These are phyloP conservation scores for Peromyscus californicus DNA, from an alignment of 2,113 vertebrate species.

Conservation along the genomic window DNA sequence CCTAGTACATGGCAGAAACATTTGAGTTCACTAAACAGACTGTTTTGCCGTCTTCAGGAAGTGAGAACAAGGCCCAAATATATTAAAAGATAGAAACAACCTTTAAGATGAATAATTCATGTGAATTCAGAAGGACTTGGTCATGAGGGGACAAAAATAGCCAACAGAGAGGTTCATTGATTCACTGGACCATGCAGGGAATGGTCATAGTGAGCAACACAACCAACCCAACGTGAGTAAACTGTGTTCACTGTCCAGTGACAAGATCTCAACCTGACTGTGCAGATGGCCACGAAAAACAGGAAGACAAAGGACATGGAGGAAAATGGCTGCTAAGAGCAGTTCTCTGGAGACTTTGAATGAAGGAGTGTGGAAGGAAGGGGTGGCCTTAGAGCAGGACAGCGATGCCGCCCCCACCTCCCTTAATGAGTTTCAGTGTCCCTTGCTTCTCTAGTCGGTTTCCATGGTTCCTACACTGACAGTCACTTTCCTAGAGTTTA, in stretches of 20 bases:
- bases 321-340: neutral
- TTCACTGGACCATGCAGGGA: neutral
- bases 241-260: neutral
- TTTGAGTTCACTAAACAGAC: slow-evolving; percentile 1
- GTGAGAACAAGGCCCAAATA: slow-evolving; percentile 45
- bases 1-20: neutral
- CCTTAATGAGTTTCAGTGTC: neutral
- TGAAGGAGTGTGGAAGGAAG: neutral
- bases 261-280: neutral
- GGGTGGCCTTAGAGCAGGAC: neutral
- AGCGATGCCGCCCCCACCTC: neutral
- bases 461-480: neutral
- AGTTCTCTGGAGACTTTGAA: neutral
- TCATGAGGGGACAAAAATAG: slow-evolving; percentile 57
- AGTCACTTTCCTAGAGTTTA: neutral
- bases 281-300: neutral
- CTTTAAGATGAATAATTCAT: slow-evolving; percentile 54
- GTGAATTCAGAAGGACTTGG: neutral
- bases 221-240: neutral
- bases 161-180: slow-evolving; percentile 41
- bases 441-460: neutral
- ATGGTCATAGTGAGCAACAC: neutral
- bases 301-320: neutral
- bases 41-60: slow-evolving; percentile 44
- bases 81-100: slow-evolving; percentile 47